Evolutionary conservation across 2,888 invertebrate species (phyloP).

Genomic region (Drosophila macrothrix): DNA sequence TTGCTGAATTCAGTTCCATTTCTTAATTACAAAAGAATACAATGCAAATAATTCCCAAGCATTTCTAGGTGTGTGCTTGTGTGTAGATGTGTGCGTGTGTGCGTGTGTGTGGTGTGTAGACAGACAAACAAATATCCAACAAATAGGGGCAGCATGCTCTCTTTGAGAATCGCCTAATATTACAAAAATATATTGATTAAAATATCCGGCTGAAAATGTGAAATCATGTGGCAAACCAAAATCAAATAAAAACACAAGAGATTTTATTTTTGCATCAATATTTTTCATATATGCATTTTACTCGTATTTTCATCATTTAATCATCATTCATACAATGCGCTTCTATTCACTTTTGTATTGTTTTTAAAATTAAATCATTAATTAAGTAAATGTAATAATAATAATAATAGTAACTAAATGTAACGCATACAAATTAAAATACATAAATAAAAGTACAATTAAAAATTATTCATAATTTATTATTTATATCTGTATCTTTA

Average conservation of each 20-base stretch:
- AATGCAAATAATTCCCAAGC: constrained; percentile 19
- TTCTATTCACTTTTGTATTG: constrained; percentile 39
- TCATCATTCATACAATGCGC: constrained; percentile 62
- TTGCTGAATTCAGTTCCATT: constrained; percentile 73
- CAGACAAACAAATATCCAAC: background rate
- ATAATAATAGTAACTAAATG: constrained; percentile 78
- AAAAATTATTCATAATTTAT: constrained; percentile 73
- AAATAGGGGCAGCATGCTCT: background rate
- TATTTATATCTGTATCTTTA: constrained; percentile 52
- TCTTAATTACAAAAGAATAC: constrained; percentile 37
- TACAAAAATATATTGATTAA: constrained; percentile 1
- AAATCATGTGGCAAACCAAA: constrained; percentile 24
- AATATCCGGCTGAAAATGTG: constrained; percentile 27
- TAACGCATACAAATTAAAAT: constrained; percentile 79
- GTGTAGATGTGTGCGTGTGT: background rate
- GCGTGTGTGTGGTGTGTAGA: background rate
- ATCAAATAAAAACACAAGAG: constrained; percentile 74
- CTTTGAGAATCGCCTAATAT: constrained; percentile 27
- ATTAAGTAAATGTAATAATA: constrained; percentile 81
- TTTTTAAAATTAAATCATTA: constrained; percentile 76
- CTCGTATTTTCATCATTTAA: constrained; percentile 68
- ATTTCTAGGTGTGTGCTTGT: background rate
- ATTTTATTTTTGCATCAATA: constrained; percentile 67
- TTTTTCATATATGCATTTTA: constrained; percentile 74
- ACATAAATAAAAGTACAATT: constrained; percentile 74